Conservation (phyloP, 2,888 invertebrate species). For the Taphrorychus bicolor region DNA sequence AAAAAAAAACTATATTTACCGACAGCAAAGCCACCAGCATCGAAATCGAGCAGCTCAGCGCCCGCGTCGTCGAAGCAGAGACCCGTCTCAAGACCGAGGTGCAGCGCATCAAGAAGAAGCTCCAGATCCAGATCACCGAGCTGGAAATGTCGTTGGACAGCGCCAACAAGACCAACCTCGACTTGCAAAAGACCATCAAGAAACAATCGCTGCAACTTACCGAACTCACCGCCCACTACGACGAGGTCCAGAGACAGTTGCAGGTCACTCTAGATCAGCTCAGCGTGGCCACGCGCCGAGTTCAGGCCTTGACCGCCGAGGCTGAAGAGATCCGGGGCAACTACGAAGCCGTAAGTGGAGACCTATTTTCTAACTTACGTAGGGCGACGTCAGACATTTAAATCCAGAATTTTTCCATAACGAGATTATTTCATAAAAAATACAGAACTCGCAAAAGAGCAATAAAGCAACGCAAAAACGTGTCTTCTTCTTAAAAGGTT, state of each 20-base stretch:
- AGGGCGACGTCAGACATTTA: too few relatives aligned
- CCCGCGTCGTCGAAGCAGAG: conserved; percentile 95
- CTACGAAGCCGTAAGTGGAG: conserved; percentile 77
- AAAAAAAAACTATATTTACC: too few relatives aligned
- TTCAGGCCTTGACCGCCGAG: conserved; percentile 91
- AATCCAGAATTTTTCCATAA: too few relatives aligned
- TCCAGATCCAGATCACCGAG: conserved; percentile 97
- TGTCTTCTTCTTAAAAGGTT: too few relatives aligned
- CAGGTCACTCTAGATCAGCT: conserved; percentile 94
- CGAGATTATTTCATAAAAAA: not conserved
- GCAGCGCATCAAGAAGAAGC: conserved; percentile 97
- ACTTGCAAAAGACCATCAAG: conserved; percentile 97
- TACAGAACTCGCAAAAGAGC: too few relatives aligned
- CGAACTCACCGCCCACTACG: conserved; percentile 94
- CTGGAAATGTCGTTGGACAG: conserved; percentile 96
- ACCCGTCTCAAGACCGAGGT: conserved; percentile 96
- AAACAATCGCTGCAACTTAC: conserved; percentile 91
- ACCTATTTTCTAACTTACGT: too few relatives aligned
- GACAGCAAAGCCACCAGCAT: conserved; percentile 96
- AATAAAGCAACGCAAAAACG: too few relatives aligned
- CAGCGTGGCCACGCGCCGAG: conserved; percentile 87
- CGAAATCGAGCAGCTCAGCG: conserved; percentile 95
- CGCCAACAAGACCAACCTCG: conserved; percentile 97
- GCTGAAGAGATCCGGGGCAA: conserved; percentile 94
- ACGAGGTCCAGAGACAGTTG: conserved; percentile 94